These are phyloP conservation scores for Eclectus roratus DNA, from an alignment of 2,113 vertebrate genomes.

Conservation along the genomic window DNA sequence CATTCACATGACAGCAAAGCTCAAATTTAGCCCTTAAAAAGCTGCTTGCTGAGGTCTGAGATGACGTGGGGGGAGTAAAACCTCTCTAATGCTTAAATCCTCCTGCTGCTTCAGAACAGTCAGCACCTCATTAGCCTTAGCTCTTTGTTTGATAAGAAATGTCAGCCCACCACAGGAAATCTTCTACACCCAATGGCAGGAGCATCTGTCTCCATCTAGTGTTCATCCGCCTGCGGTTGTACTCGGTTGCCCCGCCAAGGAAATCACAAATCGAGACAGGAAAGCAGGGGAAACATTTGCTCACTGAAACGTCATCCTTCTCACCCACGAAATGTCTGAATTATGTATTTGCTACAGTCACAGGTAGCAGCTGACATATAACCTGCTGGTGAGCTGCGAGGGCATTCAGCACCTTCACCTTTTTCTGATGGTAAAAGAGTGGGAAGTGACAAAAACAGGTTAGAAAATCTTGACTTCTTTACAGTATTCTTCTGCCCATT, in stretches of 20 bases:
- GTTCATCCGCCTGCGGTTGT: background rate
- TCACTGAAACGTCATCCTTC: background rate
- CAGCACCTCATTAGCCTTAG: constrained; percentile 11
- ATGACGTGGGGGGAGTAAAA: constrained; percentile 28
- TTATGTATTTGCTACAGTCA: fast-evolving
- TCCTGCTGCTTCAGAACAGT: constrained; percentile 45
- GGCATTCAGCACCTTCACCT: background rate
- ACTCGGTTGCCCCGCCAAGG: background rate
- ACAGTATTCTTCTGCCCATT: background rate
- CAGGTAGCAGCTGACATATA: background rate
- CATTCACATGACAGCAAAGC: constrained; percentile 4
- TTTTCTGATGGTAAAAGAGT: background rate
- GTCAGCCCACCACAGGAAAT: constrained; percentile 23
- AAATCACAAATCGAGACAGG: background rate
- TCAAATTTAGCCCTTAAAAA: constrained; percentile 48
- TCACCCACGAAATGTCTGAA: background rate
- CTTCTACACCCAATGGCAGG: background rate
- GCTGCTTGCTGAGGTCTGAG: constrained; percentile 30
- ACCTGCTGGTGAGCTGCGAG: background rate
- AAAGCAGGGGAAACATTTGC: background rate
- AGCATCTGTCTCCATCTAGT: constrained; percentile 71
- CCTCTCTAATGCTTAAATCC: constrained; percentile 18
- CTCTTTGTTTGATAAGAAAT: background rate
- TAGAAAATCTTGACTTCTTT: background rate
- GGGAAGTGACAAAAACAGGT: background rate